Percentiles rank a stretch among this genome's conserved stretches.
phyloP scores from a whole-genome alignment of 2,113 vertebrate genomes.

The Elachura formosa region DNA sequence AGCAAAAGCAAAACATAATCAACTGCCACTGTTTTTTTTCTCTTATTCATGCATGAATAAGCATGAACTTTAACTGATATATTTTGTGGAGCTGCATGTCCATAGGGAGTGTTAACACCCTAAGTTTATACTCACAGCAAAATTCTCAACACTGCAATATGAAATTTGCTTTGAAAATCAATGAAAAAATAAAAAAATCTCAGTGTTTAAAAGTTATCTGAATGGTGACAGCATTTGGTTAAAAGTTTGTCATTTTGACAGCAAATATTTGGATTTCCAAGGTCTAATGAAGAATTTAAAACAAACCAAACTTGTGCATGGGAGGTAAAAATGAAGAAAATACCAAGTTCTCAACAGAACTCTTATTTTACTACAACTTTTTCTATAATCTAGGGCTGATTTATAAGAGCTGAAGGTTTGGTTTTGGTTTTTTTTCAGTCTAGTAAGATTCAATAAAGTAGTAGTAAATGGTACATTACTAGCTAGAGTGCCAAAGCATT shows the following conservation, averaged over 20 bases:
- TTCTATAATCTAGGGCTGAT: not conserved
- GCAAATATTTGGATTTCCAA: not conserved
- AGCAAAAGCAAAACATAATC: not conserved
- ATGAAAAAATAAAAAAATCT: not conserved
- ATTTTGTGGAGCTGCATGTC: not conserved
- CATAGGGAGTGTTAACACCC: accelerated
- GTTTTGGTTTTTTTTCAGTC: not conserved
- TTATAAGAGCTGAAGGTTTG: not conserved
- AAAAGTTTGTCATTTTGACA: not conserved
- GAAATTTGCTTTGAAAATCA: not conserved
- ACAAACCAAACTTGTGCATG: not conserved
- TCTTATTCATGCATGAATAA: not conserved
- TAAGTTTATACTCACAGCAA: not conserved
- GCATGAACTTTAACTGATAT: not conserved
- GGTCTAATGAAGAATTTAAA: not conserved
- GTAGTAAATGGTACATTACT: not conserved
- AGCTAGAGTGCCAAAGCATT: not conserved
- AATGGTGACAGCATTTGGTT: not conserved
- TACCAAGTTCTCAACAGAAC: not conserved
- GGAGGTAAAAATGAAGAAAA: not conserved
- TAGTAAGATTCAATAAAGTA: not conserved
- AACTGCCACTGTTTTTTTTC: not conserved
- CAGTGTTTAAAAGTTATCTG: not conserved
- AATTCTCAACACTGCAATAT: not conserved
- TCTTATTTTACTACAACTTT: not conserved